Conservation (phyloP, 2,797 vertebrate species). For the Paguma larvata region DNA sequence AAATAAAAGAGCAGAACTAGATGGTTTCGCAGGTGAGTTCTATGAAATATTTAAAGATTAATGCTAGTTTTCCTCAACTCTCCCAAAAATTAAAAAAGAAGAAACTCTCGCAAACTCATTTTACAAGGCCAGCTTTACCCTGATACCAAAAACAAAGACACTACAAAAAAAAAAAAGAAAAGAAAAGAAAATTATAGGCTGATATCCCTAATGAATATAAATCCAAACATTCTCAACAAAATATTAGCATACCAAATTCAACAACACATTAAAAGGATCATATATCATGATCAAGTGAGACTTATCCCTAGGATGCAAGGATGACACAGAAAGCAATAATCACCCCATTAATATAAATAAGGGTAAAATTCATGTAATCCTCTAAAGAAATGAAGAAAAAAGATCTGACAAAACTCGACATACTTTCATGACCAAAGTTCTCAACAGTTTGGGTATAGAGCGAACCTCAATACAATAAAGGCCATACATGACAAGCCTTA, state of each 20-base stretch:
- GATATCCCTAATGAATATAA: background rate
- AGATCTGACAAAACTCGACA: background rate
- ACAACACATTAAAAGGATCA: background rate
- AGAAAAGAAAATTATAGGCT: background rate
- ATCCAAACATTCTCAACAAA: background rate
- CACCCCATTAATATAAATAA: background rate
- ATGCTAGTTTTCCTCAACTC: background rate
- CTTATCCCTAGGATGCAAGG: background rate
- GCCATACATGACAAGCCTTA: background rate
- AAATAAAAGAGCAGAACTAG: background rate
- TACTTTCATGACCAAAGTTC: background rate
- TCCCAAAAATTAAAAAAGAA: background rate
- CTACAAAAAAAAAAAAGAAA: background rate
- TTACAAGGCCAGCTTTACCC: background rate
- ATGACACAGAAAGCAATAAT: background rate
- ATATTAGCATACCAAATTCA: background rate
- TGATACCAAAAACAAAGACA: background rate
- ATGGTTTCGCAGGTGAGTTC: background rate
- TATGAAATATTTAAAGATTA: background rate
- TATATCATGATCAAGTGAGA: background rate
- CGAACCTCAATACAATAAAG: background rate
- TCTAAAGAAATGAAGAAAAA: background rate
- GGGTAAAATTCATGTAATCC: background rate
- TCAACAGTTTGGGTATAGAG: background rate
- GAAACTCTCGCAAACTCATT: background rate